Base-by-base conservation (phyloP, 2,797 vertebrate genomes). In the Odontamblyopus lacepedii region DNA sequence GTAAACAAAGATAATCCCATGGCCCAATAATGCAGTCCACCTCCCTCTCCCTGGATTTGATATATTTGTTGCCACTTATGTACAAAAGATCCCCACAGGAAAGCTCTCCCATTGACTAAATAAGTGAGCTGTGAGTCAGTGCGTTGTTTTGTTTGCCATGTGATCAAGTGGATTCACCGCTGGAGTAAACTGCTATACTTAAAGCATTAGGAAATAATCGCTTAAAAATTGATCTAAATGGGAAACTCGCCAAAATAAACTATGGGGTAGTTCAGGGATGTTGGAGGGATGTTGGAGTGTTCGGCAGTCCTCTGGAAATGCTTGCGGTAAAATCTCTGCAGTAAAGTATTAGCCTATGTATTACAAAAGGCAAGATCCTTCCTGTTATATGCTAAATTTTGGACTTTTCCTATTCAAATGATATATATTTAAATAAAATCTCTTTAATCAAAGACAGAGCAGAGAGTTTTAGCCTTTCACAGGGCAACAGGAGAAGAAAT, bases 1-100 rank as follows among this genome's bases (percentile, higher is more conserved):
- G 84, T 84, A 92, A 90, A 91, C 87, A 92, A 90, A 88, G 84
- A 87, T 92, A 89, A 92, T 92, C 85, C 85, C 79, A 74, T 60
- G 30, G 75, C 86, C 90, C 85, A 86, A 85, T 85, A 89, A 82
- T 78, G 77, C 80, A 85, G 77, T 82, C 85, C 83, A 79, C 83
- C 83, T 85, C 83, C 73, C 80, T 82, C 80, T 82, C 76, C 38
- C 69, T 71, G 81, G 80, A 86, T 78, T 29, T 67, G 78, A 82
- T 81, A 55, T 75, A 84, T 88, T 85, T 77, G 84, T 79, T 79
- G 77, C 73, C 80, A 86, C 81, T 82, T 80, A 70, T 65, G 78
- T 80, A 74, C 78, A 87, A 88, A 87, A 70, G 78, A 90, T 88
- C 83, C 74, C 80, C 4, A 53, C 78, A 85, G 78, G 78, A 74